Evolutionary conservation across 2,113 vertebrate genomes (phyloP).

Genomic region (Corynorhinus townsendii): DNA sequence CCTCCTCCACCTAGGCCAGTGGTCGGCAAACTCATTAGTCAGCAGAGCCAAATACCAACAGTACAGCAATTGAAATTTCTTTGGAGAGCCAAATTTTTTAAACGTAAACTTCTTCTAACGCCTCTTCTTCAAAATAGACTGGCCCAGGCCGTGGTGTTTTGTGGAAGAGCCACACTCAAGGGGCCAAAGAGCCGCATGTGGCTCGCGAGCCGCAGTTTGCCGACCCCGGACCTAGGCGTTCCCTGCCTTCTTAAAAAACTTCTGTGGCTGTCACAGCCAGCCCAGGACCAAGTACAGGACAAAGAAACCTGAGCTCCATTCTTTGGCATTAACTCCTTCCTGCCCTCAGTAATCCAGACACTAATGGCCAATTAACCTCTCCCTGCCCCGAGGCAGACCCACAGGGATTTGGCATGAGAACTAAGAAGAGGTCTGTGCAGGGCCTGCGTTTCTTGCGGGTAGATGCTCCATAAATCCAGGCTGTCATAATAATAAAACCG

Average conservation of each 20-base stretch:
- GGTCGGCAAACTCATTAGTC: no score
- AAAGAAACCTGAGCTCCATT: background rate
- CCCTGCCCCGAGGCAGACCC: background rate
- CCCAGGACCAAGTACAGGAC: background rate
- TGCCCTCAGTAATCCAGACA: constrained; percentile 3
- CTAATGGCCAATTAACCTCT: constrained; percentile 23
- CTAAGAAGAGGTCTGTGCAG: background rate
- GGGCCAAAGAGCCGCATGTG: no score
- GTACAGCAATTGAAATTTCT: no score
- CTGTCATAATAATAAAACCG: background rate
- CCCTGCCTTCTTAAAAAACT: background rate
- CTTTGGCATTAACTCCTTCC: background rate
- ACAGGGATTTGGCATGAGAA: constrained; percentile 31
- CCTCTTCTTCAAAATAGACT: no score
- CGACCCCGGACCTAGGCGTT: no score
- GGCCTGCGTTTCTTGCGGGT: accelerated
- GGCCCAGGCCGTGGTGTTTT: no score
- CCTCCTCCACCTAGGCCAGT: background rate
- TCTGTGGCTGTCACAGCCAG: accelerated
- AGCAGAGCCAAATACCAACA: no score
- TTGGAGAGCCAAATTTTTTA: no score
- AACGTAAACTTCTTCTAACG: no score
- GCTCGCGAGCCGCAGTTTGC: no score
- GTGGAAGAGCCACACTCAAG: no score
- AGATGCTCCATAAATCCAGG: background rate